Base-by-base conservation (phyloP, 23 tunicate genomes). In the Phallusia fumigata region DNA sequence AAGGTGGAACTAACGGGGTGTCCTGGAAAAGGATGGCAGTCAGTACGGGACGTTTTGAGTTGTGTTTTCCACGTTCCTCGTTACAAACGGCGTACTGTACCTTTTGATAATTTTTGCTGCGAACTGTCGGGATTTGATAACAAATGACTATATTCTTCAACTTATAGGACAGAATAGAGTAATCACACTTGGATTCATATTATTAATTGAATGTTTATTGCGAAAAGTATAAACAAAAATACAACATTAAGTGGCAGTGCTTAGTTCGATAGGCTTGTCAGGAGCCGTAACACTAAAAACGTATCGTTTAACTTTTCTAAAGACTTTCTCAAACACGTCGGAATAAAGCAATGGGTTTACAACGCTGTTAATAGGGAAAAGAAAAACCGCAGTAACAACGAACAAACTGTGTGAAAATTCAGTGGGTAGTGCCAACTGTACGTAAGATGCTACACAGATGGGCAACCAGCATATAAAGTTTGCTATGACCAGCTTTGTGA, bases 341-440 rank as follows among this genome's bases (percentile, higher is more conserved):
- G 77, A 74, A 30, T 33, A 74, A 18, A 74, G 35, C 5, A 74
- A 3, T 3, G 77, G 77, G 77, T 74, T 74, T 11, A 74, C 77
- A 24, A 74, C 45, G 19, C 77, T 74, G 34, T 74, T 74, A 3
- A 74, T 74, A 10, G 77, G 77, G 34, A 74, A 74, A 32, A 74
- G 77, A 31, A 74, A 32, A 18, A 35, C 77, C 0, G 77, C 77
- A 19, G 77, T 33, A 11, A 35, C 77, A 3, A 74, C 31, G 31
- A 74, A 74, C 22, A 74, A 19, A 19, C 22, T 19, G 77, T 74
- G 77, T 1, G 77, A 32, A 74, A 74, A 74, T 15, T 74, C 77
- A 19, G 13, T 33, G 3, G 77, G 77, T 33, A 74, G 8, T 2
- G n/a, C 40, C 40, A 74, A 30, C 35, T 74, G 77, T 74, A 74